Evolutionary conservation across 2,797 vertebrate species (phyloP).

Genomic region (Craterocephalus amniculus): DNA sequence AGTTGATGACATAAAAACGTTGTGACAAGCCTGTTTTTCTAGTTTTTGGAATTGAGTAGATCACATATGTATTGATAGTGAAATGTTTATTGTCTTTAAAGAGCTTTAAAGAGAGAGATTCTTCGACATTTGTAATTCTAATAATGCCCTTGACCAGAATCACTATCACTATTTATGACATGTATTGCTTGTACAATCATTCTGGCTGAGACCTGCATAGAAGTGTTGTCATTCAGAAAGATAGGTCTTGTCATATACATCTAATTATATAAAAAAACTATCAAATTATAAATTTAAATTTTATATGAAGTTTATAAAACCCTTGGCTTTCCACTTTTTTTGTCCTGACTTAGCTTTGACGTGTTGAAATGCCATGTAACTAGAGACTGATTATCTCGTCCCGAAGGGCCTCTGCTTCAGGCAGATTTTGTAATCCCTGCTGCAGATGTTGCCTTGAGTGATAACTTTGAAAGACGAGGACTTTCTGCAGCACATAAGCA

Average conservation of each 20-base stretch:
- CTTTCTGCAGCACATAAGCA: neutral
- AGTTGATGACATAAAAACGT: neutral
- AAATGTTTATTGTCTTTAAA: neutral
- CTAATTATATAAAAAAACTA: too few species aligned
- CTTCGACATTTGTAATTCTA: neutral
- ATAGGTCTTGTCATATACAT: neutral
- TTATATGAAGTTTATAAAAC: too few species aligned
- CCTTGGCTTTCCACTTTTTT: neutral
- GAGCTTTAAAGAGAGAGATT: neutral
- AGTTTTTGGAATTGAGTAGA: neutral
- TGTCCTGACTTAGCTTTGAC: neutral
- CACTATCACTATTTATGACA: neutral
- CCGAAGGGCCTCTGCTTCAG: conserved; percentile 1
- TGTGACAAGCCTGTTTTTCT: neutral
- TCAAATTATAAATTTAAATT: too few species aligned
- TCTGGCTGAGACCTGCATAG: neutral
- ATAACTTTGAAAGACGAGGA: neutral
- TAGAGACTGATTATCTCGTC: conserved; percentile 3
- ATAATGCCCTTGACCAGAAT: neutral
- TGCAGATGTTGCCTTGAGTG: neutral
- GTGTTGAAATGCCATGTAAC: conserved; percentile 5
- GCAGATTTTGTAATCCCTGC: neutral
- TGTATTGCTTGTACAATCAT: neutral
- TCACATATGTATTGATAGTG: neutral
- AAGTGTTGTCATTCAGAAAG: neutral